Base-by-base conservation (phyloP, 2,797 vertebrate species). In the Lateolabrax maculatus region DNA sequence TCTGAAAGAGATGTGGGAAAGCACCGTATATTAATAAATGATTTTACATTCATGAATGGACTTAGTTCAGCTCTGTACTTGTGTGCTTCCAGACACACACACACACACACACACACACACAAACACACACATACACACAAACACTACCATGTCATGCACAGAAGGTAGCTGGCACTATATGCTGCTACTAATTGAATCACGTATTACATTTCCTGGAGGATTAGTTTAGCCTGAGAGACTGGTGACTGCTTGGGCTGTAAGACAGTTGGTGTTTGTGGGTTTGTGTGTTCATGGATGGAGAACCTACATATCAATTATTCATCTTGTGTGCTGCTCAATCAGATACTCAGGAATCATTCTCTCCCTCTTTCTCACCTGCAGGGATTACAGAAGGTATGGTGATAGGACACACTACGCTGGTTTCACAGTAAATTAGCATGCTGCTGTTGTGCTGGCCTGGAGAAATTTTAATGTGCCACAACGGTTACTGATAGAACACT, bases 281-380 rank as follows among this genome's bases (percentile, higher is more conserved):
- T 53, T 65, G 64, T 86, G 85, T 86, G 83, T 86, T 89, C 79
- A 71, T 55, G 79, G 73, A 87, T 43, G 48, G 88, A 83, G 79
- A 85, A 87, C 71, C 89, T 77, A 58, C 83, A 55, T 79, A 85
- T 93, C 86, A 92, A 94, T 93, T 90, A 94, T 95, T 94, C 82
- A 93, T 92, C 81, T 61, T 31, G 81, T 83, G 81, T 67, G 80
- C 81, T 66, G 71, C 89, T 91, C 89, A 91, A 87, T 92, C 92
- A 91, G 85, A 91, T 87, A 84, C 84, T 86, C 80, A 80, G 81
- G 79, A 89, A 89, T 89, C 87, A 67, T 85, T 87, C 78, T 68
- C 75, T 83, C 29, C 65, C 76, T 57, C 51, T 74, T 77, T 84
- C 84, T 89, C 90, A 90, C 88, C 92, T 92, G 84, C 85, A 83